Conservation (phyloP, 2,113 vertebrate species). For the Vulpes ferrilata region DNA sequence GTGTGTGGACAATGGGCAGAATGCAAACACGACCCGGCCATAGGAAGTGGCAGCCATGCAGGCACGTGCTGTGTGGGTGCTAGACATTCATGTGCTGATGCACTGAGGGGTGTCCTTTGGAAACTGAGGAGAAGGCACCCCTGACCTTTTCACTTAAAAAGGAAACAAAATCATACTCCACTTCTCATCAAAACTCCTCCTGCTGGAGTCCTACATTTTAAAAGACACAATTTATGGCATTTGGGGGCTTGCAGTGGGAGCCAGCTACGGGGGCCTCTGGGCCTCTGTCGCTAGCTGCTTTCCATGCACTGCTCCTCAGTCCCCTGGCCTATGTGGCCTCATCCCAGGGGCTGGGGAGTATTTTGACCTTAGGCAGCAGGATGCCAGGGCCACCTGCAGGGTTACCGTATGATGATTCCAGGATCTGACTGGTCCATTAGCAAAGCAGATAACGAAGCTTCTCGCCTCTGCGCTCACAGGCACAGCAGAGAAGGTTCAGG, state of each 20-base stretch:
- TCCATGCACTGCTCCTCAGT: rapidly evolving
- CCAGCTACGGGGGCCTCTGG: too few species aligned
- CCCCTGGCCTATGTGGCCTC: rapidly evolving
- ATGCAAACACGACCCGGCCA: conserved; percentile 62
- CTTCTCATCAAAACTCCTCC: not conserved
- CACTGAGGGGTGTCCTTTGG: not conserved
- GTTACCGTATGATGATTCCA: not conserved
- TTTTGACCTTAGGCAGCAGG: not conserved
- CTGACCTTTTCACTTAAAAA: not conserved
- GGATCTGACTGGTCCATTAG: not conserved
- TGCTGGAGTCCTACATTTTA: not conserved
- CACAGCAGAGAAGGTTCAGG: rapidly evolving
- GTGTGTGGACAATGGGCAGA: conserved; percentile 54
- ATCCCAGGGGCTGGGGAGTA: too few species aligned
- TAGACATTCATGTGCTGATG: conserved; percentile 46
- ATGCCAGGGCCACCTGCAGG: not conserved
- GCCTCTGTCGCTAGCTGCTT: too few species aligned
- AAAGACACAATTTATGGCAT: not conserved
- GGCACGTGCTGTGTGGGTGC: not conserved
- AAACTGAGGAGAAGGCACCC: not conserved
- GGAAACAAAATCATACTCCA: not conserved
- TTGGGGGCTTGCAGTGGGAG: rapidly evolving
- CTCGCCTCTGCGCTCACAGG: rapidly evolving
- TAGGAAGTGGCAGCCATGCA: not conserved
- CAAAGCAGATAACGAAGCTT: not conserved